These are phyloP conservation scores for Hyles vespertilio DNA, from an alignment of 1,140 invertebrate genomes.

Conservation along the genomic window DNA sequence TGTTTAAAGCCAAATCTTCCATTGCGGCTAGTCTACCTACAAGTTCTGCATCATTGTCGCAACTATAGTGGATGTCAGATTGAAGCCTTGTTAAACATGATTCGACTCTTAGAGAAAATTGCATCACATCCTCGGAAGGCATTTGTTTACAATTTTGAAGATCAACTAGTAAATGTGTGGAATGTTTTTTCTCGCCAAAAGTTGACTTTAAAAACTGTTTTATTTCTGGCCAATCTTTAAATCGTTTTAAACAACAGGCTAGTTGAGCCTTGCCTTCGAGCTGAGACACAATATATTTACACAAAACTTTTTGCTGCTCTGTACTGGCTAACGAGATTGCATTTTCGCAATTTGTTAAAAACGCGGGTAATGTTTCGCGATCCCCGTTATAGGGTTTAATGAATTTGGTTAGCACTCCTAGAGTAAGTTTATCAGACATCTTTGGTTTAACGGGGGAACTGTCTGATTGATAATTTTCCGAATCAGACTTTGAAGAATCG, in stretches of 20 bases:
- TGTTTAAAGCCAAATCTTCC: slow-evolving; percentile 30
- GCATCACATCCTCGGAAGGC: slow-evolving; percentile 17
- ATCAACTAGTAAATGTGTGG: slow-evolving; percentile 23
- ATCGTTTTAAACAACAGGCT: slow-evolving; percentile 17
- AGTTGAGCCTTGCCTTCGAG: slow-evolving; percentile 11
- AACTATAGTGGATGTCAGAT: slow-evolving; percentile 24
- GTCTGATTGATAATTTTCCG: neutral
- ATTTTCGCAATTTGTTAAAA: slow-evolving; percentile 24
- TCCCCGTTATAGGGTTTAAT: slow-evolving; percentile 21
- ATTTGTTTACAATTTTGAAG: slow-evolving; percentile 26
- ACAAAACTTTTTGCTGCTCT: slow-evolving; percentile 19
- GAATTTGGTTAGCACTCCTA: slow-evolving; percentile 16
- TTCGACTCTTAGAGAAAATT: slow-evolving; percentile 27
- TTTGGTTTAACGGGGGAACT: neutral
- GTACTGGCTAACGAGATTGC: slow-evolving; percentile 11
- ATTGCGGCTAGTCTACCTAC: slow-evolving; percentile 27
- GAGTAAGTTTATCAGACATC: slow-evolving; percentile 9
- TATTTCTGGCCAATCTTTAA: slow-evolving; percentile 16
- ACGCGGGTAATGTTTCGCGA: slow-evolving; percentile 17
- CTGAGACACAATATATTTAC: slow-evolving; percentile 26
- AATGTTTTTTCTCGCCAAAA: slow-evolving; percentile 34
- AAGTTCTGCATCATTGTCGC: slow-evolving; percentile 13
- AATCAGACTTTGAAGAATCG: neutral
- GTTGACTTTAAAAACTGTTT: slow-evolving; percentile 24
- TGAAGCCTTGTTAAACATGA: slow-evolving; percentile 21